Evolutionary conservation across 2,113 vertebrate species (phyloP).

Genomic region (Syrmaticus mikado): DNA sequence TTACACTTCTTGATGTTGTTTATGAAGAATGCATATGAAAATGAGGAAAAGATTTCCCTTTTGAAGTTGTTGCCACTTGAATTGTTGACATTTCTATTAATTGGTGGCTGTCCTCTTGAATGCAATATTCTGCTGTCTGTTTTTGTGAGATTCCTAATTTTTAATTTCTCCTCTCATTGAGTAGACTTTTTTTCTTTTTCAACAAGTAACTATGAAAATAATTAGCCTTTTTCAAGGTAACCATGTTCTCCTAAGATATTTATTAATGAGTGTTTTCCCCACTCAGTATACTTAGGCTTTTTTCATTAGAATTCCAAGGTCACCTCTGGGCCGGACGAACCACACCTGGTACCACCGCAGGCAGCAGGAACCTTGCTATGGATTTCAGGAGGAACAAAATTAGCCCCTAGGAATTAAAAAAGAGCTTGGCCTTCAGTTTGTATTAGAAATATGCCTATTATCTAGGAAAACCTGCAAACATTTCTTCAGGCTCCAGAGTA

Average conservation of each 20-base stretch:
- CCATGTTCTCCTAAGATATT: background rate
- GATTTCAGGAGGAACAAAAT: background rate
- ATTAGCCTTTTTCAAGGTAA: slow-evolving; percentile 30
- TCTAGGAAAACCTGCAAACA: background rate
- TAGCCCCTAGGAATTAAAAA: background rate
- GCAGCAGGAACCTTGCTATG: background rate
- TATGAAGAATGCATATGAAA: slow-evolving; percentile 32
- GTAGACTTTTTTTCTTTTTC: background rate
- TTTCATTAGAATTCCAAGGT: background rate
- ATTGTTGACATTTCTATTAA: slow-evolving; percentile 60
- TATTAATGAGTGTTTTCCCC: background rate
- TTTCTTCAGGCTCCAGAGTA: background rate
- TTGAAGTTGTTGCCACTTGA: slow-evolving; percentile 49
- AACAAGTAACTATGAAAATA: slow-evolving; percentile 38
- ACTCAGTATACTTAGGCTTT: background rate
- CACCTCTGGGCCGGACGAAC: background rate
- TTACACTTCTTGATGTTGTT: slow-evolving; percentile 56
- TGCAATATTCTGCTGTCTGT: background rate
- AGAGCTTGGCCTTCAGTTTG: background rate
- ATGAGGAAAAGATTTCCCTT: slow-evolving; percentile 16
- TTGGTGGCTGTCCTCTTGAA: slow-evolving; percentile 38
- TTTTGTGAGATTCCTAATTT: slow-evolving; percentile 22
- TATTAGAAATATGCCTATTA: background rate
- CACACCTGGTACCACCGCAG: background rate
- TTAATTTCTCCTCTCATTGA: slow-evolving; percentile 38